phyloP scores from a whole-genome alignment of 2,888 invertebrate species.

The Mythimna impura region DNA sequence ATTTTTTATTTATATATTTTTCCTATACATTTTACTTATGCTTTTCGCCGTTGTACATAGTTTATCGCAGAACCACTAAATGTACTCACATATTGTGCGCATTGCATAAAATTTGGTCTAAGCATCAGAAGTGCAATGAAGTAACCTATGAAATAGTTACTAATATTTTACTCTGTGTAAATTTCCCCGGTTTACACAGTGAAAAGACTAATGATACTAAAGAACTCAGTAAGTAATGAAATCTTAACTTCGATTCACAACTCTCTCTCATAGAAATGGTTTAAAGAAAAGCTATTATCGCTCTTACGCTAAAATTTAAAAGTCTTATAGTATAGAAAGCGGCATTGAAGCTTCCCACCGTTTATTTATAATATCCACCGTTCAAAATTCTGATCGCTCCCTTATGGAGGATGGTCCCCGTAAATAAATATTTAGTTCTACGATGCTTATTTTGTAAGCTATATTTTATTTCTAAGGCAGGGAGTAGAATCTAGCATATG shows the following conservation, averaged over 20 bases:
- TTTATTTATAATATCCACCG: constrained; percentile 70
- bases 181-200: constrained; percentile 89
- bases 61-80: constrained; percentile 64
- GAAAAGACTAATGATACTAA: constrained; percentile 72
- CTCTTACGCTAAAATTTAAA: constrained; percentile 79
- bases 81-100: constrained; percentile 82
- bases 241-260: constrained; percentile 83
- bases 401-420: constrained; percentile 86
- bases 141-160: constrained; percentile 71
- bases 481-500: constrained; percentile 82
- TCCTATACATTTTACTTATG: constrained; percentile 58
- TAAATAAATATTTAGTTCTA: constrained; percentile 80
- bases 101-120: constrained; percentile 81
- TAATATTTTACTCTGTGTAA: constrained; percentile 79
- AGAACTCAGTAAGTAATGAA: constrained; percentile 68
- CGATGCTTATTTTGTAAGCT: constrained; percentile 79
- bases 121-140: constrained; percentile 83
- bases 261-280: constrained; percentile 77
- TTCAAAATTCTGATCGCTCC: constrained; percentile 84
- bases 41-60: constrained; percentile 62
- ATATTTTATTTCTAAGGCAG: constrained; percentile 81
- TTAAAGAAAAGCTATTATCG: constrained; percentile 76
- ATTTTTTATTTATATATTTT: constrained; percentile 62
- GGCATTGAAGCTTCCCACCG: constrained; percentile 78
- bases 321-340: constrained; percentile 82